A percentile compares a stretch with the other conserved stretches of the same genome.
These are phyloP conservation scores for Eupeodes latifasciatus DNA, from an alignment of 2,888 invertebrate species.

Conservation along the genomic window DNA sequence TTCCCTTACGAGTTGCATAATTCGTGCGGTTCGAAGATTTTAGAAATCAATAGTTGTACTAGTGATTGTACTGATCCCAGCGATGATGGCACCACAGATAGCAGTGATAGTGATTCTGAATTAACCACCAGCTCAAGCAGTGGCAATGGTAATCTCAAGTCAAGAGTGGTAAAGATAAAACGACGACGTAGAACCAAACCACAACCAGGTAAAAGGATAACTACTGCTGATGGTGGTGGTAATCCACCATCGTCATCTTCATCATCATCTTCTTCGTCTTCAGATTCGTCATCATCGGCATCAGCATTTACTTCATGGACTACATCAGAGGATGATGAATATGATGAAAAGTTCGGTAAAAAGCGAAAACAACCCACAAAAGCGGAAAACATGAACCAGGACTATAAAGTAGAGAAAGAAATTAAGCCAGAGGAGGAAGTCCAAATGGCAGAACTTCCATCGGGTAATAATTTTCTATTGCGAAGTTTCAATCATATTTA, in stretches of 20 bases:
- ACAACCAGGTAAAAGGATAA: constrained; percentile 23
- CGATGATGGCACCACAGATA: constrained; percentile 48
- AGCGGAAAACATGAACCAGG: constrained; percentile 5
- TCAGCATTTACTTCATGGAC: constrained; percentile 56
- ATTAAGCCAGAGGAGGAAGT: constrained; percentile 1
- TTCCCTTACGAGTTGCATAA: constrained; percentile 79
- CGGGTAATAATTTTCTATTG: constrained; percentile 80
- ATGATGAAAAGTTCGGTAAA: constrained; percentile 34
- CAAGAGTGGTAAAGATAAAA: constrained; percentile 15
- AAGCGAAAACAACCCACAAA: neutral
- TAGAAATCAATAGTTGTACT: constrained; percentile 80
- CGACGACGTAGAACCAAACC: constrained; percentile 24
- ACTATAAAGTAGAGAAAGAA: constrained; percentile 11
- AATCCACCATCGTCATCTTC: constrained; percentile 52
- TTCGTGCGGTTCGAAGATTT: constrained; percentile 70
- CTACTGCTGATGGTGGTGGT: constrained; percentile 33
- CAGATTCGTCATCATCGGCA: constrained; percentile 53
- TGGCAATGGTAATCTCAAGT: constrained; percentile 39
- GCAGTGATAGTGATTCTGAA: constrained; percentile 24
- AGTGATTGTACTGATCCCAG: constrained; percentile 67
- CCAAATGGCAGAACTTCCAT: constrained; percentile 68
- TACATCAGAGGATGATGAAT: constrained; percentile 51
- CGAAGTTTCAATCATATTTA: constrained; percentile 81
- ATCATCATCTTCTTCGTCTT: constrained; percentile 54
- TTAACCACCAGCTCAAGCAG: constrained; percentile 23